phyloP scores from a whole-genome alignment of 2,888 invertebrate genomes.

The Ganaspis brasiliensis region DNA sequence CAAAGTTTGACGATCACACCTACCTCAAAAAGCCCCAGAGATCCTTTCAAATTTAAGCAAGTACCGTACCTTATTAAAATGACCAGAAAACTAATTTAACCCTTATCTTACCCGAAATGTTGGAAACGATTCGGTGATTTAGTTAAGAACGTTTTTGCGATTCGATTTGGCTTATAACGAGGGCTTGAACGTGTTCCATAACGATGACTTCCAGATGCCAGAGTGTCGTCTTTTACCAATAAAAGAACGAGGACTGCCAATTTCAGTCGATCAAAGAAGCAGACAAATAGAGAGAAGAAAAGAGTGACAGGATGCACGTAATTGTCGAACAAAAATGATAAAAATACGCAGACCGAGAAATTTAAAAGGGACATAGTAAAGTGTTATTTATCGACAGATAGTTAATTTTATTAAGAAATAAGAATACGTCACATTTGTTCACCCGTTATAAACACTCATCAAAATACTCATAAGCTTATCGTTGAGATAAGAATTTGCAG shows the following conservation, averaged over 20 bases:
- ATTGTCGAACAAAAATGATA: too few species aligned
- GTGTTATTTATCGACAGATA: too few species aligned
- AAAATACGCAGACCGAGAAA: too few species aligned
- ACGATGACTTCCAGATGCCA: constrained; percentile 25
- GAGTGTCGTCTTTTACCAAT: constrained; percentile 43
- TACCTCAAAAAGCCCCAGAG: constrained; percentile 6
- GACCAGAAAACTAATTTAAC: neutral
- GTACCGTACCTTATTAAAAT: neutral
- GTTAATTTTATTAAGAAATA: too few species aligned
- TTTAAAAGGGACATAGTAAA: too few species aligned
- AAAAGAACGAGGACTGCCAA: constrained; percentile 58
- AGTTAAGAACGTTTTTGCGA: constrained; percentile 15
- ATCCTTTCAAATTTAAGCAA: neutral
- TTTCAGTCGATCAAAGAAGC: constrained; percentile 58
- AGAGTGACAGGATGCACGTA: neutral
- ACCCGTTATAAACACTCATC: too few species aligned
- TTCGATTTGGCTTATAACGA: constrained; percentile 8
- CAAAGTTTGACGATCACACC: constrained; percentile 24
- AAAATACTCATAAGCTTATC: too few species aligned
- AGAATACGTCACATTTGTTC: too few species aligned
- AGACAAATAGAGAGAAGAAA: constrained; percentile 34
- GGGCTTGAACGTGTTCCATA: constrained; percentile 24
- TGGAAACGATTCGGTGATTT: constrained; percentile 10
- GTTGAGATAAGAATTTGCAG: too few species aligned
- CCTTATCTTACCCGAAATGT: constrained; percentile 3